phyloP scores from a whole-genome alignment of 92 coral and sea anemone genomes.

The Metridium senile region DNA sequence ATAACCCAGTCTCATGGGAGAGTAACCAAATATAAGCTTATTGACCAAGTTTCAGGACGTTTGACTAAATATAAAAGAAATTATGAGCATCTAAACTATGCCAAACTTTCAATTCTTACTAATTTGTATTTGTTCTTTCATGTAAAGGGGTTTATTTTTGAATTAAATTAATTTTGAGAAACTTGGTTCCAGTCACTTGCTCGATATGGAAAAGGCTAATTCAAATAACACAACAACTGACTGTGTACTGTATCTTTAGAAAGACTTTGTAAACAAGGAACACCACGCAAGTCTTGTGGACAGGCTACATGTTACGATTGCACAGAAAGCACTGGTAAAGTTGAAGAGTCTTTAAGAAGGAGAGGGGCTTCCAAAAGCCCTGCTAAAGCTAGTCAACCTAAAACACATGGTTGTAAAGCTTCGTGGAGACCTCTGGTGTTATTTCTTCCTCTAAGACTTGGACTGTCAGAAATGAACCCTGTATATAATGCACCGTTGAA shows the following conservation, averaged over 20 bases:
- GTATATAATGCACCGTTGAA: constrained; percentile 85
- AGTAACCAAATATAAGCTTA: too few species aligned
- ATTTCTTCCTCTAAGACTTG: constrained; percentile 90
- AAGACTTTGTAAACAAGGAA: constrained; percentile 65
- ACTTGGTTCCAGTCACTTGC: too few species aligned
- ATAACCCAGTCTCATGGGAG: too few species aligned
- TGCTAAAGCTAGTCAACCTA: constrained; percentile 33
- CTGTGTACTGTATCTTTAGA: constrained; percentile 42
- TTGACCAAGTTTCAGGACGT: too few species aligned
- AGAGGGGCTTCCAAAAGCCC: constrained; percentile 22
- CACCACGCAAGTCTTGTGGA: constrained; percentile 50
- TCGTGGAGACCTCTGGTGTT: constrained; percentile 89
- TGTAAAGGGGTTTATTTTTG: too few species aligned
- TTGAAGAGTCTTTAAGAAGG: constrained; percentile 31
- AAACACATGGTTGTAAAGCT: constrained; percentile 44
- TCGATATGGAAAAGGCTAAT: too few species aligned
- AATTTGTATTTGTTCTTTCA: too few species aligned
- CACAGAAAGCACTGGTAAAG: constrained; percentile 44
- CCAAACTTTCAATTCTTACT: too few species aligned
- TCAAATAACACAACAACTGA: too few species aligned
- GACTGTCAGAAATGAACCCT: constrained; percentile 90
- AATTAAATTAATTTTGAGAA: too few species aligned
- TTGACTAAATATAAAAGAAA: too few species aligned
- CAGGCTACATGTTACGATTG: constrained; percentile 61
- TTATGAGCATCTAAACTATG: too few species aligned